Conservation (phyloP, 2,113 vertebrate genomes). For the Urocolius indicus region DNA sequence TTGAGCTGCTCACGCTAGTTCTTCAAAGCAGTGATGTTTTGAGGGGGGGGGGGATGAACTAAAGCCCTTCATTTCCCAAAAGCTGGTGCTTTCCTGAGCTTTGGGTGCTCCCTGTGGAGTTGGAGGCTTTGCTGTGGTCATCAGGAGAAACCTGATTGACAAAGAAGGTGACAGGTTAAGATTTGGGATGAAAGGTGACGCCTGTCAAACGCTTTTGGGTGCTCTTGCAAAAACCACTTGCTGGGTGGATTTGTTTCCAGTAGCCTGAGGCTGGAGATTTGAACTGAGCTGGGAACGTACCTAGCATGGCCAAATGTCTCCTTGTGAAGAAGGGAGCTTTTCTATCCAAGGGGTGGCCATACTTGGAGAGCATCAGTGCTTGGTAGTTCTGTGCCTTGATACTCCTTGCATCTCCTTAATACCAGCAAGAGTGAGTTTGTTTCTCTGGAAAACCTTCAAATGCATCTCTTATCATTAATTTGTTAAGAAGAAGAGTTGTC, state of each 20-base stretch:
- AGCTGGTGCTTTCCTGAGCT: not conserved
- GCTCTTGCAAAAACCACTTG: not conserved
- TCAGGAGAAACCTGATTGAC: not conserved
- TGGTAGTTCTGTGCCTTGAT: not conserved
- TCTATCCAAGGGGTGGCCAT: not conserved
- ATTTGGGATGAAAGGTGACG: not conserved
- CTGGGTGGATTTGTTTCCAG: not conserved
- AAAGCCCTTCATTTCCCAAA: not conserved
- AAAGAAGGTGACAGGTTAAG: not conserved
- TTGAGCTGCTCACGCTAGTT: not conserved
- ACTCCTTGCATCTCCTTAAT: not conserved
- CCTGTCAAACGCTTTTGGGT: not conserved
- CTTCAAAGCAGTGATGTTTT: not conserved
- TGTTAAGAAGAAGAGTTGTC: not conserved
- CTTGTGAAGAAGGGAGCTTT: not conserved
- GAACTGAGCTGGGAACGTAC: not conserved
- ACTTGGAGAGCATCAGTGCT: not conserved
- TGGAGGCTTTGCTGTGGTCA: not conserved
- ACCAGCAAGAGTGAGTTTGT: not conserved
- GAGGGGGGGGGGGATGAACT: fast-evolving
- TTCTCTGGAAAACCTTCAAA: not conserved
- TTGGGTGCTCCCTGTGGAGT: not conserved
- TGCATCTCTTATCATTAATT: not conserved
- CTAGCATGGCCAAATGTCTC: not conserved
- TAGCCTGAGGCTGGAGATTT: not conserved